Conservation (phyloP, 2,888 invertebrate genomes). For the Tipula unca region DNA sequence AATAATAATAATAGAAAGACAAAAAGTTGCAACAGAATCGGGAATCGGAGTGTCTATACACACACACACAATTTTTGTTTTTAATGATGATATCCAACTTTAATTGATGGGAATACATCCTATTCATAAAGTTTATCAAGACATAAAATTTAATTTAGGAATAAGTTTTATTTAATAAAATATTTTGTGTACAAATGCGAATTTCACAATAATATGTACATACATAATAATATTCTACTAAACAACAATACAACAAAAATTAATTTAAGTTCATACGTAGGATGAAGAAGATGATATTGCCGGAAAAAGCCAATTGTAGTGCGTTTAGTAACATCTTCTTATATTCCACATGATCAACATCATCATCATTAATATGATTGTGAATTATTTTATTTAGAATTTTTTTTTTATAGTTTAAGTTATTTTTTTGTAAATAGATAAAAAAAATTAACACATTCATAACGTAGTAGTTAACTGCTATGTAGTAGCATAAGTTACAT, state of each 20-base stretch:
- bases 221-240: background rate
- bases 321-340: slow-evolving; percentile 32
- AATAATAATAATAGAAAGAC: background rate
- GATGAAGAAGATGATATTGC: slow-evolving; percentile 30
- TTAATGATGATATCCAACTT: background rate
- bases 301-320: slow-evolving; percentile 44
- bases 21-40: background rate
- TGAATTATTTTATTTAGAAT: background rate
- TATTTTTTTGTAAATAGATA: background rate
- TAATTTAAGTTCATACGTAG: slow-evolving; percentile 21
- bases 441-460: background rate
- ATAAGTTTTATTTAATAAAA: background rate
- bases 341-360: slow-evolving; percentile 15
- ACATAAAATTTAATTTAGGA: background rate
- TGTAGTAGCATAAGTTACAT: background rate
- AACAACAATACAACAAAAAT: background rate
- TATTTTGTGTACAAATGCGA: background rate
- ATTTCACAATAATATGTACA: slow-evolving; percentile 8
- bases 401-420: background rate
- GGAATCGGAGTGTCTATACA: background rate
- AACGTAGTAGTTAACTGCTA: background rate
- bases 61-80: background rate
- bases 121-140: background rate
- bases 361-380: background rate
- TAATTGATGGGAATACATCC: background rate